phyloP scores from a whole-genome alignment of 2,888 invertebrate species.

The Drosophila longiperda region DNA sequence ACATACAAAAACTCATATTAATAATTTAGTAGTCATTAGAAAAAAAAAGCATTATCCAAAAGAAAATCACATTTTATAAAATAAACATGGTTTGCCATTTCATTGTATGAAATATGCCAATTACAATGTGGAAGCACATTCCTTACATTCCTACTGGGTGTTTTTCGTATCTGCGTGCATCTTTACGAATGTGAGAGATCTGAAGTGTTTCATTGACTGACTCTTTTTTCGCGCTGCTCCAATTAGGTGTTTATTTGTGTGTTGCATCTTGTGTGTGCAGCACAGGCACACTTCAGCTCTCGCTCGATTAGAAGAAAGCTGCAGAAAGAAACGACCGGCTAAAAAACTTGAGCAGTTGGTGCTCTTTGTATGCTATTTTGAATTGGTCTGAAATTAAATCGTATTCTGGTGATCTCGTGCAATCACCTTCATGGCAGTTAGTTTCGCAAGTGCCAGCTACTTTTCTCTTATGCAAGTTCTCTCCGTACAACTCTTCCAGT shows the following conservation, averaged over 20 bases:
- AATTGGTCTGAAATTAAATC: constrained; percentile 31
- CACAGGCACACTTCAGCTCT: constrained; percentile 6
- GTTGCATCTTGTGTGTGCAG: constrained; percentile 29
- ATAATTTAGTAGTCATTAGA: neutral
- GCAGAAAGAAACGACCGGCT: constrained; percentile 16
- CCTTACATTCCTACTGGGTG: neutral
- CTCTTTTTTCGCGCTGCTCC: constrained; percentile 44
- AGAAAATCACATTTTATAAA: too few species aligned
- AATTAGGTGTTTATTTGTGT: constrained; percentile 42
- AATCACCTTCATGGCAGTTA: constrained; percentile 33
- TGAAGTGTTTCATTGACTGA: constrained; percentile 41
- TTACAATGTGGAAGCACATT: neutral
- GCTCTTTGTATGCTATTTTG: constrained; percentile 26
- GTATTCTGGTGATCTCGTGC: constrained; percentile 34
- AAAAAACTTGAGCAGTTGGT: constrained; percentile 12
- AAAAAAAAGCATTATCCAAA: neutral
- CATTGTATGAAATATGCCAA: neutral
- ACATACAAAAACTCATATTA: neutral
- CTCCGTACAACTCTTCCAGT: constrained; percentile 6
- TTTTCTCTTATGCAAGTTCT: constrained; percentile 40
- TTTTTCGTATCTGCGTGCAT: neutral
- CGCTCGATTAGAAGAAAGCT: constrained; percentile 35
- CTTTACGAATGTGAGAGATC: constrained; percentile 6
- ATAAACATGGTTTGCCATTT: too few species aligned
- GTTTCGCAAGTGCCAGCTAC: constrained; percentile 7